Conservation (phyloP, 2,797 vertebrate species). For the Avahi laniger region DNA sequence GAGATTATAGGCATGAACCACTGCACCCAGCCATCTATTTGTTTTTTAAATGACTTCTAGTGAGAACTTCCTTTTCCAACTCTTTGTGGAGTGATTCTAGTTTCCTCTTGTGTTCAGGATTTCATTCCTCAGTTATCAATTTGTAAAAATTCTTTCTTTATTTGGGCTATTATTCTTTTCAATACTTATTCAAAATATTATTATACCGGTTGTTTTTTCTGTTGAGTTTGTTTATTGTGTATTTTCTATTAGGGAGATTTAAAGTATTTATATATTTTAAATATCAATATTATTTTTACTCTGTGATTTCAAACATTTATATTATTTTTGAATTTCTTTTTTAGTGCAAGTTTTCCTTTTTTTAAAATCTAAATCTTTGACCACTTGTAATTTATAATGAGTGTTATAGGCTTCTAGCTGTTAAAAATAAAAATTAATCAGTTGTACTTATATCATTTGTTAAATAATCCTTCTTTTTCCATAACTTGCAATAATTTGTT, state of each 20-base stretch:
- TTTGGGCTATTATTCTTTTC: neutral
- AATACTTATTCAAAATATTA: neutral
- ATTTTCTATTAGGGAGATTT: neutral
- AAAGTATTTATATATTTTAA: neutral
- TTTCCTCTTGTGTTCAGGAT: neutral
- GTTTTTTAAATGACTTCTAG: neutral
- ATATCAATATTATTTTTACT: neutral
- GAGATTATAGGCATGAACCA: too few relatives aligned
- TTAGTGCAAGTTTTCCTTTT: neutral
- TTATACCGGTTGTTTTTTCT: neutral
- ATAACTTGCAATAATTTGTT: neutral
- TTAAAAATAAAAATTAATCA: neutral
- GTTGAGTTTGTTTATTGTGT: neutral
- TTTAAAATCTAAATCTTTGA: neutral
- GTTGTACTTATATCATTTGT: neutral
- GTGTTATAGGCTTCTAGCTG: neutral
- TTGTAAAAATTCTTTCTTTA: neutral
- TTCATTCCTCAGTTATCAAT: neutral
- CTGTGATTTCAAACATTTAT: neutral
- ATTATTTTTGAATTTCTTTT: neutral
- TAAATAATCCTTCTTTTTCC: neutral
- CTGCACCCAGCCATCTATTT: too few relatives aligned
- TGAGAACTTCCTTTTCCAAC: neutral
- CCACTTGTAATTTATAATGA: neutral
- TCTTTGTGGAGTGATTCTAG: neutral